Evolutionary conservation across 1,140 invertebrate genomes (phyloP), one percentile per base, ranked within the genome.

Genomic region (Drosophila nigrodunni): DNA sequence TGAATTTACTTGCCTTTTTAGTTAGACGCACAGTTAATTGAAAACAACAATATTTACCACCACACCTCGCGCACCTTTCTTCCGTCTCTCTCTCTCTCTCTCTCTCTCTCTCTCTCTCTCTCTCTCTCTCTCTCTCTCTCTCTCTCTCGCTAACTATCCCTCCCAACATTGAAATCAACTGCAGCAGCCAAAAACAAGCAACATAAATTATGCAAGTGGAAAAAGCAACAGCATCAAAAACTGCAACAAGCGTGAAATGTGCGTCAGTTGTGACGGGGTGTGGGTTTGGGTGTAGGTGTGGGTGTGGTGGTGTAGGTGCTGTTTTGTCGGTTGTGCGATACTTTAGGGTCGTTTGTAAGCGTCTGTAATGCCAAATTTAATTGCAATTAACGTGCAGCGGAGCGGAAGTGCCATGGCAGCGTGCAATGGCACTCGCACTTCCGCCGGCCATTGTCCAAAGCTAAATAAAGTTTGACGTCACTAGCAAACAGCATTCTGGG

Each of bases 1-100:
- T 88, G 83, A 88, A 89, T 88, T 83, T 83, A 73, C 80, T 88
- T 80, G 83, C 77, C 77, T 68, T 88, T 88, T 89, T 89, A 88
- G 83, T 52, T 75, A 75, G 83, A 83, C 74, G 83, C 83, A 50
- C 73, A 88, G 80, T 87, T 87, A 87, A 87, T 87, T 82, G 82
- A 82, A 87, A 88, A 70, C 83, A 87, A 87, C 82, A 87, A 77
- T 74, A 69, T 75, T 30, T 39, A 61, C 76, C 25, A 47, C 4
- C 37, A 5, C 10, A 10, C 25, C 21, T 21, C n/a, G 8, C 21
- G 44, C 34, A 46, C 37, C 1, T 30, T 30, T 5, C 15, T 35
- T 21, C 15, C 15, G 15, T 15, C 15, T 15, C 15, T 15, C 15
- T 15, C 15, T 15, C 15, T 0, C 25, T 10, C 8, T 15, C 9